Evolutionary conservation across 2,888 invertebrate species (phyloP).

Genomic region (Spatulosminthurus flaviceps): DNA sequence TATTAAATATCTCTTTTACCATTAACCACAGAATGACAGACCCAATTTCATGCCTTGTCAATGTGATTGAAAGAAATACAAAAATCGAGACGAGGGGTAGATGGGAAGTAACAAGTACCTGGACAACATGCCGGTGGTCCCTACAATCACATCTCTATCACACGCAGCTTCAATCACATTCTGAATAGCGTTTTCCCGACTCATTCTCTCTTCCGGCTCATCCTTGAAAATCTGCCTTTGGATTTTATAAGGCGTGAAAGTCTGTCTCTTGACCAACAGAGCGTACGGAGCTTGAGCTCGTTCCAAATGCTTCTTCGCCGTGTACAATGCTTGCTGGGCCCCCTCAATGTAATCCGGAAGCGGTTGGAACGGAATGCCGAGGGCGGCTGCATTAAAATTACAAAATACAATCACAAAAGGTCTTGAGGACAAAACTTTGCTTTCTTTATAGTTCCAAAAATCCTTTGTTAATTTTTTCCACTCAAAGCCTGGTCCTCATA

Average conservation of each 20-base stretch:
- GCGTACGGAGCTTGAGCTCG: conserved; percentile 67
- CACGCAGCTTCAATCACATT: conserved; percentile 65
- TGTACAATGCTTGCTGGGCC: conserved; percentile 64
- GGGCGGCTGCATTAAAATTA: conserved; percentile 63
- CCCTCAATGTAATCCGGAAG: conserved; percentile 67
- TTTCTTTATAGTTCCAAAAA: too few species aligned
- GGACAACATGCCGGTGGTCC: conserved; percentile 68
- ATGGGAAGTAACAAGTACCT: conserved; percentile 48
- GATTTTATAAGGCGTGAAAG: conserved; percentile 66
- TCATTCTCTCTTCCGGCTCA: conserved; percentile 63
- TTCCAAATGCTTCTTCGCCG: conserved; percentile 67
- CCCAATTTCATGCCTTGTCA: too few species aligned
- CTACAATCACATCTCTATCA: conserved; percentile 66
- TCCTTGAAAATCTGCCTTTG: conserved; percentile 54
- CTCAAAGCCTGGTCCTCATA: too few species aligned
- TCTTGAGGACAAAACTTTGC: too few species aligned
- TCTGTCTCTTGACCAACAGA: conserved; percentile 67
- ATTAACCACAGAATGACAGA: too few species aligned
- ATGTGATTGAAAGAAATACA: too few species aligned
- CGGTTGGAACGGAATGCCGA: conserved; percentile 65
- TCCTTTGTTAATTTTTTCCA: too few species aligned
- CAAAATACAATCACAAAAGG: too few species aligned
- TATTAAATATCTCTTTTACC: too few species aligned
- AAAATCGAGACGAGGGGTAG: too few species aligned
- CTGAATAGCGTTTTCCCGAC: conserved; percentile 66